Evolutionary conservation across 2,888 invertebrate genomes (phyloP), one percentile per base, ranked within the genome.

Genomic region (Caenorhabditis sp.): DNA sequence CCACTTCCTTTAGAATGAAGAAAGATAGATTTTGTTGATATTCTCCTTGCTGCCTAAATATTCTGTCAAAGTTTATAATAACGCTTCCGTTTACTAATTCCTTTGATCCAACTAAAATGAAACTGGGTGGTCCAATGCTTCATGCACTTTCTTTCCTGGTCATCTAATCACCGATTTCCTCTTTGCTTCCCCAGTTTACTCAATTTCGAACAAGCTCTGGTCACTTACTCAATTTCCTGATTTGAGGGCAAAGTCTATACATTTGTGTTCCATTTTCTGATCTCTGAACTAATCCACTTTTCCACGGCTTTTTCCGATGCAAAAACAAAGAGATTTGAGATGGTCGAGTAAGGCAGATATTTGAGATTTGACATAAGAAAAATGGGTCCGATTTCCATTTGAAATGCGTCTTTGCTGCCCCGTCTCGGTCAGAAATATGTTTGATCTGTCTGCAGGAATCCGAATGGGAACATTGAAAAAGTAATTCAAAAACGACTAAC

Each of bases 311-410:
- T 30, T 70, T 61, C 43, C 43, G 50, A 17, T 35, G 24, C 41
- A 59, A 68, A 68, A 43, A 70, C 63, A 63, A 39, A 59, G 68
- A 58, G 68, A 68, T 58, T 68, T 58, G 68, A 68, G 70, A 70
- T 53, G 59, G 11, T 37, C 32, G 45, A 70, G 70, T 70, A 53
- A 70, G 59, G 53, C 53, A 32, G 68, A 70, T 59, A 70, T 70
- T 70, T 70, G 70, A 70, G 70, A 70, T 70, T 46, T 35, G 41
- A 53, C 50, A 70, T 70, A 70, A 70, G 59, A 52, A 59, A 70
- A 70, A 52, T 58, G 70, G 70, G 70, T 70, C 70, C 59, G 52
- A 70, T 70, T 70, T 70, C 70, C 45, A 70, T 70, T 70, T 48
- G 45, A 59, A 70, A 70, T 70, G 70, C 59, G 52, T 61, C 59